Conservation (phyloP, 1,140 invertebrate species). For the Leucophenga varia region DNA sequence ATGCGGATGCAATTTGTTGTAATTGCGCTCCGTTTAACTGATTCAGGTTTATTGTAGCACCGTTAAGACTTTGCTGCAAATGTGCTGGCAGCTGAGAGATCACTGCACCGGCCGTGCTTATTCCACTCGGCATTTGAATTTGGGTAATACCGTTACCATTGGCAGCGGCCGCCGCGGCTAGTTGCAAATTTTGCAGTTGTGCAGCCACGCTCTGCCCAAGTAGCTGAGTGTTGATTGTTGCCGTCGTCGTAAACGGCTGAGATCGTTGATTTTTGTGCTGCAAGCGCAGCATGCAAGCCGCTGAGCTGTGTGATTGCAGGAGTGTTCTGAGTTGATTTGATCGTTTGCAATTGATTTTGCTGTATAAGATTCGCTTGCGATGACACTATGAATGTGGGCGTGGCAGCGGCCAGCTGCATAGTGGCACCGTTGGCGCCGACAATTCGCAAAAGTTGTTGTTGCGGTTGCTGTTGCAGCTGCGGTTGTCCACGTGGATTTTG, state of each 20-base stretch:
- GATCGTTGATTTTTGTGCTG: constrained; percentile 51
- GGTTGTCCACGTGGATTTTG: constrained; percentile 48
- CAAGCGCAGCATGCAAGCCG: constrained; percentile 45
- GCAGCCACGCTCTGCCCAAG: constrained; percentile 48
- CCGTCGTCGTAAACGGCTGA: constrained; percentile 51
- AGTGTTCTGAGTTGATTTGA: constrained; percentile 34
- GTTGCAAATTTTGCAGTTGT: constrained; percentile 50
- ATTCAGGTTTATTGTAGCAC: constrained; percentile 51
- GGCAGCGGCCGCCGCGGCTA: constrained; percentile 40
- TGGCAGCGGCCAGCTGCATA: constrained; percentile 54
- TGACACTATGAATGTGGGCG: constrained; percentile 56
- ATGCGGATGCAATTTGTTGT: constrained; percentile 50
- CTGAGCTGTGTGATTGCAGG: constrained; percentile 38
- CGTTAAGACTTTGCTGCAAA: constrained; percentile 46
- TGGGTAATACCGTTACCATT: constrained; percentile 41
- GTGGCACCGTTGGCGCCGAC: constrained; percentile 59
- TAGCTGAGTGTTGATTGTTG: constrained; percentile 50
- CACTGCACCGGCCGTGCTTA: constrained; percentile 24
- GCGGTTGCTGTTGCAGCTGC: constrained; percentile 52
- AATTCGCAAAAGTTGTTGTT: constrained; percentile 59
- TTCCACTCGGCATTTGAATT: constrained; percentile 55
- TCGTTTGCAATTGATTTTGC: constrained; percentile 46
- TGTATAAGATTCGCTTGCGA: constrained; percentile 56
- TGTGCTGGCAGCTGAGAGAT: constrained; percentile 50
- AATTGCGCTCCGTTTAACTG: constrained; percentile 47